Base-by-base conservation (phyloP, 1,140 invertebrate genomes). In the Chymomyza costata region DNA sequence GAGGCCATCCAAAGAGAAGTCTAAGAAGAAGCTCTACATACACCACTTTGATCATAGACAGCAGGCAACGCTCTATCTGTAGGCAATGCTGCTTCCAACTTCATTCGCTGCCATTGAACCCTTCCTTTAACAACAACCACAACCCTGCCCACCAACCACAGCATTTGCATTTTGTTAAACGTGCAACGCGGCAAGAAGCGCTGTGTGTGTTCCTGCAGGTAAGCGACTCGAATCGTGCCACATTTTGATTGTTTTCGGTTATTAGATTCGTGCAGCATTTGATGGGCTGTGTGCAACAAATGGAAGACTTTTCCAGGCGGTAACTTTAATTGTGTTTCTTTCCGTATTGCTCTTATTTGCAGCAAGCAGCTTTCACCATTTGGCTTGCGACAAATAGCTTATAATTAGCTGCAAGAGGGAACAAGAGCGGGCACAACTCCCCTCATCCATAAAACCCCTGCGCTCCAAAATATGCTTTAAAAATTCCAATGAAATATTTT, bases 1-100 rank as follows among this genome's bases (percentile, higher is more conserved):
- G 48, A 88, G 91, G 60, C 89, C 88, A 71, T 87, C 88, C 65
- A 89, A 89, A 86, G 83, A 86, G 83, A 89, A 88, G 60, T 84
- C 87, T 53, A 90, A 89, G 85, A 88, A 88, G 65, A 89, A 89
- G 54, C 67, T 85, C 46, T 85, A 85, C 48, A 82, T 85, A 31
- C 84, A 85, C 58, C 84, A 85, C 44, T 85, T 84, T 17, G 84
- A 85, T 68, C 83, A 86, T 68, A 73, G 81, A 44, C 84, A 86
- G 43, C 84, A 85, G 74, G 84, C 82, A 59, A 86, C 84, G 58
- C 58, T 86, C 35, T 86, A 86, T 78, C 71, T 86, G 38, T 86
- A 86, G 62, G 48, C 63, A 52, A 47, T 38, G 28, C 59, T 65
- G 64, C 68, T 68, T 65, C 64, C 73, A 78, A 78, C 76, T 78